These are phyloP conservation scores for Sialis lutaria DNA, from an alignment of 2,888 invertebrate genomes.

Conservation along the genomic window DNA sequence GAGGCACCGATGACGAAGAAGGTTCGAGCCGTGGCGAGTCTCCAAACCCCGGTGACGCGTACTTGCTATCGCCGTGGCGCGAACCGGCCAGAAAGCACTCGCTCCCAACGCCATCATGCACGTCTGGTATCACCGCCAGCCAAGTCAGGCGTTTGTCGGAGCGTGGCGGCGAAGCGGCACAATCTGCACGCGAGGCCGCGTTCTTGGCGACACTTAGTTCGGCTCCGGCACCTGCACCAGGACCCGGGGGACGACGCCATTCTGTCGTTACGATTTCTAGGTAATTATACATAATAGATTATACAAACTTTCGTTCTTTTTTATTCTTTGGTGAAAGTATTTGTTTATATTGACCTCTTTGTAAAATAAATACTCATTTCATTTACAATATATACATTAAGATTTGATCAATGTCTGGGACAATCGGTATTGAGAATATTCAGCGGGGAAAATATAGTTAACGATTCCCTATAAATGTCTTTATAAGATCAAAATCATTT, in stretches of 20 bases:
- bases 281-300: constrained; percentile 13
- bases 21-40: background rate
- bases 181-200: constrained; percentile 62
- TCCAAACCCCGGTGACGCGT: constrained; percentile 36
- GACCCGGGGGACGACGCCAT: constrained; percentile 64
- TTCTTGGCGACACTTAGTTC: constrained; percentile 68
- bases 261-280: constrained; percentile 72
- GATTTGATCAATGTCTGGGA: too few species aligned
- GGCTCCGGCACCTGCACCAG: constrained; percentile 50
- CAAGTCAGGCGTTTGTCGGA: constrained; percentile 72
- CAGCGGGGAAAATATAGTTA: too few species aligned
- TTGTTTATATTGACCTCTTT: too few species aligned
- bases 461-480: too few species aligned
- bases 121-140: constrained; percentile 71
- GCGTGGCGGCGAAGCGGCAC: constrained; percentile 54
- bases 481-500: too few species aligned
- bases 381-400: too few species aligned
- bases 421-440: too few species aligned
- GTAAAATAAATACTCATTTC: too few species aligned
- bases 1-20: constrained; percentile 44
- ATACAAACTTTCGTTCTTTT: too few species aligned
- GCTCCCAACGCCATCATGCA: constrained; percentile 68
- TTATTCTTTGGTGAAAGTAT: too few species aligned
- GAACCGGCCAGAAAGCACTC: constrained; percentile 65
- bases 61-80: constrained; percentile 65